Percentiles rank a stretch among this genome's conserved stretches.
Conservation (phyloP, 2,113 vertebrate genomes). For the Mesitornis unicolor region DNA sequence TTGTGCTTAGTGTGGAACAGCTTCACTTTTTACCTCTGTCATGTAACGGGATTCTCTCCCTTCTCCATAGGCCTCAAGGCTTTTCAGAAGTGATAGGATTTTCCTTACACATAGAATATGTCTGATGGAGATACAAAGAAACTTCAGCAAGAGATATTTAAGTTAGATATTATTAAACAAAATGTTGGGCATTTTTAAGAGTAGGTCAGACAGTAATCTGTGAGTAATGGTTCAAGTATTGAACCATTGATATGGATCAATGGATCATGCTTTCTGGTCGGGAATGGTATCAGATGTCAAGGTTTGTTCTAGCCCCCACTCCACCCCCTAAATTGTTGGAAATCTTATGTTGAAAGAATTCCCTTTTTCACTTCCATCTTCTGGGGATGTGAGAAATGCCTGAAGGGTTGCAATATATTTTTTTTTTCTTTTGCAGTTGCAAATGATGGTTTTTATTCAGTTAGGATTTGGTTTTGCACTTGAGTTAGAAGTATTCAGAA, state of each 20-base stretch:
- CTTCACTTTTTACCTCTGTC: background rate
- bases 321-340: background rate
- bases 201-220: background rate
- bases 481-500: background rate
- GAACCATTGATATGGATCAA: too few relatives aligned
- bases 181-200: background rate
- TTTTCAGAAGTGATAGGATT: background rate
- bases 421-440: background rate
- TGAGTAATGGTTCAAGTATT: background rate
- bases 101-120: rapidly evolving
- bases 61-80: background rate
- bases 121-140: background rate
- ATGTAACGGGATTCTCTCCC: background rate
- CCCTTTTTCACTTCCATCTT: background rate
- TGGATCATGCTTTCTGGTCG: background rate
- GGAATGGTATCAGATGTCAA: background rate
- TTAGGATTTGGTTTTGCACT: background rate
- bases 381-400: background rate
- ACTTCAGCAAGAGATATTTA: background rate
- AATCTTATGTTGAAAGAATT: background rate
- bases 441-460: background rate
- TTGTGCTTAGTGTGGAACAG: background rate
- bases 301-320: background rate
- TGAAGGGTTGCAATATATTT: background rate
- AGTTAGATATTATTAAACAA: background rate